Percentiles rank a stretch among this genome's conserved stretches.
These are phyloP conservation scores for Hormaphis cornu DNA, from an alignment of 1,140 invertebrate species.

Conservation along the genomic window DNA sequence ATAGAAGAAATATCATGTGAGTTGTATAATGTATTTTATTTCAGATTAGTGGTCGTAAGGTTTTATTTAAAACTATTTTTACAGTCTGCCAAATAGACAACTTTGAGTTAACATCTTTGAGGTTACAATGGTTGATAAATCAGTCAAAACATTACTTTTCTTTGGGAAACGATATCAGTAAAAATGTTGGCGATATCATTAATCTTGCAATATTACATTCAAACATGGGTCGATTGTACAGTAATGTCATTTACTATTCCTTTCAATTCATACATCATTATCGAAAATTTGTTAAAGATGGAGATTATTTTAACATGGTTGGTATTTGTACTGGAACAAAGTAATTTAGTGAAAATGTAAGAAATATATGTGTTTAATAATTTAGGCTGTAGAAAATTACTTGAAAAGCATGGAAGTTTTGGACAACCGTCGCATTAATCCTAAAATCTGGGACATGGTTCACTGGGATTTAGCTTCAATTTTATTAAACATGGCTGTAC, in stretches of 20 bases:
- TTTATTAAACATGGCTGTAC: conserved; percentile 64
- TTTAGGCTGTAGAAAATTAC: conserved; percentile 53
- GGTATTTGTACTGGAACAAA: conserved; percentile 35
- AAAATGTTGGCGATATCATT: conserved; percentile 57
- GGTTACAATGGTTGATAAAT: conserved; percentile 12
- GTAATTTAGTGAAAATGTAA: conserved; percentile 36
- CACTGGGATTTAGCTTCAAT: conserved; percentile 76
- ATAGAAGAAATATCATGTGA: conserved; percentile 59
- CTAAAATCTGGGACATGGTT: conserved; percentile 69
- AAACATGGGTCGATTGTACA: conserved; percentile 68
- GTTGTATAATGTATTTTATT: conserved; percentile 32
- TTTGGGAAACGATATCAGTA: conserved; percentile 54
- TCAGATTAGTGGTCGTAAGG: neutral
- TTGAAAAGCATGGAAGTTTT: conserved; percentile 54
- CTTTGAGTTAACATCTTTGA: conserved; percentile 3
- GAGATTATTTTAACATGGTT: conserved; percentile 49
- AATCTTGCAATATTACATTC: conserved; percentile 71
- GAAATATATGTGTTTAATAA: conserved; percentile 22
- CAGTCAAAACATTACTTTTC: conserved; percentile 40
- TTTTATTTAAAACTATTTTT: neutral
- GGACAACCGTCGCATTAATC: conserved; percentile 49
- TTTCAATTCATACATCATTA: conserved; percentile 30
- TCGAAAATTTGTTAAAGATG: conserved; percentile 42
- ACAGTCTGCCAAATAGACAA: neutral
- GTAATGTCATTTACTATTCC: conserved; percentile 60